A percentile compares a stretch with the other conserved stretches of the same genome.
Evolutionary conservation across 1,140 invertebrate species (phyloP).

Genomic region (Cotesia vestalis): DNA sequence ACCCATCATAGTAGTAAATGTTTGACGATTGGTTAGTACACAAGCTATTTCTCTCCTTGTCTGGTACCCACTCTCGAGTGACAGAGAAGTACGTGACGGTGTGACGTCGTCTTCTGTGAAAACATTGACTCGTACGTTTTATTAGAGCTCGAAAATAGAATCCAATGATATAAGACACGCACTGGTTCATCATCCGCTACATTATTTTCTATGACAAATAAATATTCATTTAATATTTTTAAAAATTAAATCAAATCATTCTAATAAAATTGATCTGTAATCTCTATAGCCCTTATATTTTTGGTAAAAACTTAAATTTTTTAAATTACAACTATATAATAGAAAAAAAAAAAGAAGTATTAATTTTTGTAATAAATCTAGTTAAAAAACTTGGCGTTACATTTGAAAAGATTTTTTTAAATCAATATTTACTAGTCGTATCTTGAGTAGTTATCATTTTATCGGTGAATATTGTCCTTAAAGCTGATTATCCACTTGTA

Average conservation of each 20-base stretch:
- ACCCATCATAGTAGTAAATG: slow-evolving; percentile 1
- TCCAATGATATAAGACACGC: not conserved
- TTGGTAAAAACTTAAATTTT: not conserved
- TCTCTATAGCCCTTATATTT: not conserved
- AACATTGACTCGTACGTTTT: slow-evolving; percentile 29
- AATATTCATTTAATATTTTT: slow-evolving; percentile 7
- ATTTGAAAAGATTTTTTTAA: slow-evolving; percentile 6
- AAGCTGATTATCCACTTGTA: too few species aligned
- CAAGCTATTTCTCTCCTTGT: not conserved
- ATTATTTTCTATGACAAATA: slow-evolving; percentile 17
- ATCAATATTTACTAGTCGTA: too few species aligned
- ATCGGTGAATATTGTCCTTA: too few species aligned
- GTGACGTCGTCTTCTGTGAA: slow-evolving; percentile 2
- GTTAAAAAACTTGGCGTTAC: slow-evolving; percentile 12
- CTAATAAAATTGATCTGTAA: not conserved
- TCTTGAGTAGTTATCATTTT: too few species aligned
- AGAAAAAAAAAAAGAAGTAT: not conserved
- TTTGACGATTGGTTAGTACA: slow-evolving; percentile 25
- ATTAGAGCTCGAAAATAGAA: slow-evolving; percentile 16
- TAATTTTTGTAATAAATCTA: not conserved
- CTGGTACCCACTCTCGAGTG: slow-evolving; percentile 11
- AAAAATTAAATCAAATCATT: not conserved
- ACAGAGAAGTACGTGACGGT: slow-evolving; percentile 3
- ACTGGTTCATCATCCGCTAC: not conserved
- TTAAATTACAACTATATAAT: not conserved